Base-by-base conservation (phyloP, 2,797 vertebrate genomes). In the Hoplostethus atlanticus region DNA sequence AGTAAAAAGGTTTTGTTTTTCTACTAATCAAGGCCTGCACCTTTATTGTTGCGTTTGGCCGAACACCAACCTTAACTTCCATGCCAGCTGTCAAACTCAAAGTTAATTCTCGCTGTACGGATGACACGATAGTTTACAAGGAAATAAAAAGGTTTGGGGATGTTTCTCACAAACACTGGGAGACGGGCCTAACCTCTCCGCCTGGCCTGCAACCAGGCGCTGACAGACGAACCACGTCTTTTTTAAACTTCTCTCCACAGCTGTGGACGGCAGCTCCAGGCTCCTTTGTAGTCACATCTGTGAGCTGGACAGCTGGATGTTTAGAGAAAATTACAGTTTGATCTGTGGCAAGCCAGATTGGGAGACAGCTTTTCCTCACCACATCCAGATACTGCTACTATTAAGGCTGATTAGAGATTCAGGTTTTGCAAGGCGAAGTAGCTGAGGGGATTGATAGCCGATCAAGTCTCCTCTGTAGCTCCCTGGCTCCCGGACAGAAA, bases 241-340 rank as follows among this genome's bases (percentile, higher is more conserved):
- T 84, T 84, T 80, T 77, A 83, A 85, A 87, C 71, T 52, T 86
- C 75, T 87, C 71, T 80, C 77, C 89, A 80, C 94, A 95, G 90
- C 90, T 94, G 89, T 78, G 89, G 84, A 90, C 66, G 38, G 70
- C 67, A 78, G 90, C 84, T 85, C 61, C 86, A 53, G 85, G 89
- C 88, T 83, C 80, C 81, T 91, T 92, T 91, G 90, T 86, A 92
- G 87, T 80, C 86, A 88, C 84, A 94, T 94, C 93, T 87, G 92
- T 89, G 82, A 86, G 64, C 84, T 25, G 87, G 88, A 86, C 92
- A 95, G 90, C 83, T 93, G 89, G 81, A 85, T 86, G 79, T 82
- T 90, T 80, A 80, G 68, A 85, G 81, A 77, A 91, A 93, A 87
- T 90, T 90, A 87, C 80, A 84, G 85, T 85, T 53, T 79, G 11